Percentiles rank a stretch among this genome's conserved stretches.
phyloP scores from a whole-genome alignment of 37 sponge, comb jelly and placozoan genomes.

The Lycopodina hypogea region DNA sequence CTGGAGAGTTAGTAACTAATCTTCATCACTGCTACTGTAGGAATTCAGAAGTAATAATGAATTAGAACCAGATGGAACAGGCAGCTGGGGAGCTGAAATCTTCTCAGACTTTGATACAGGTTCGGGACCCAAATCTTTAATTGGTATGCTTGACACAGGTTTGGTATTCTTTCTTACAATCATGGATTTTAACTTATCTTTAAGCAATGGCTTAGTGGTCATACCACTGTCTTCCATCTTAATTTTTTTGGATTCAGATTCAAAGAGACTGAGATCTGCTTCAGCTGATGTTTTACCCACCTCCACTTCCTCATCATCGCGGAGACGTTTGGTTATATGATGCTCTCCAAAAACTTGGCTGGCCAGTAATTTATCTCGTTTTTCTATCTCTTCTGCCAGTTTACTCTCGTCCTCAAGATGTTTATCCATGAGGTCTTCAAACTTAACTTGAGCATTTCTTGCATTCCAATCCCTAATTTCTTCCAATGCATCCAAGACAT shows the following conservation, averaged over 20 bases:
- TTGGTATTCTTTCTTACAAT: not conserved
- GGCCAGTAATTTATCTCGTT: conserved; percentile 67
- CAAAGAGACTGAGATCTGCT: not conserved
- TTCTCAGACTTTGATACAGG: too few relatives aligned
- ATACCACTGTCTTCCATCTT: too few relatives aligned
- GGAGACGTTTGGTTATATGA: conserved; percentile 37
- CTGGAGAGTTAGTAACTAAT: too few relatives aligned
- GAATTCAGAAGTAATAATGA: not conserved
- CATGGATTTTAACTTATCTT: too few relatives aligned
- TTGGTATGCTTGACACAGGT: not conserved
- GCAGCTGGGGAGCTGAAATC: too few relatives aligned
- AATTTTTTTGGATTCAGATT: too few relatives aligned
- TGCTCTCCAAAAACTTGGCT: conserved; percentile 54
- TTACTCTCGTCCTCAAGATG: conserved; percentile 56
- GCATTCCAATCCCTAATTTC: conserved; percentile 94
- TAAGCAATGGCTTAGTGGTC: too few relatives aligned
- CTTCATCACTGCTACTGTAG: conserved; percentile 19
- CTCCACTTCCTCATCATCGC: conserved; percentile 43
- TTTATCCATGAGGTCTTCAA: conserved; percentile 60
- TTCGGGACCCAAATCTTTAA: too few relatives aligned
- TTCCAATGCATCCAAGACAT: conserved; percentile 93
- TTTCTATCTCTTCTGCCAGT: conserved; percentile 48
- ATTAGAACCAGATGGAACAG: not conserved
- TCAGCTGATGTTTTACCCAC: not conserved
- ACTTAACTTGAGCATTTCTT: conserved; percentile 72